Evolutionary conservation across 1,140 invertebrate genomes (phyloP).

Genomic region (Oncopeltus fasciatus): DNA sequence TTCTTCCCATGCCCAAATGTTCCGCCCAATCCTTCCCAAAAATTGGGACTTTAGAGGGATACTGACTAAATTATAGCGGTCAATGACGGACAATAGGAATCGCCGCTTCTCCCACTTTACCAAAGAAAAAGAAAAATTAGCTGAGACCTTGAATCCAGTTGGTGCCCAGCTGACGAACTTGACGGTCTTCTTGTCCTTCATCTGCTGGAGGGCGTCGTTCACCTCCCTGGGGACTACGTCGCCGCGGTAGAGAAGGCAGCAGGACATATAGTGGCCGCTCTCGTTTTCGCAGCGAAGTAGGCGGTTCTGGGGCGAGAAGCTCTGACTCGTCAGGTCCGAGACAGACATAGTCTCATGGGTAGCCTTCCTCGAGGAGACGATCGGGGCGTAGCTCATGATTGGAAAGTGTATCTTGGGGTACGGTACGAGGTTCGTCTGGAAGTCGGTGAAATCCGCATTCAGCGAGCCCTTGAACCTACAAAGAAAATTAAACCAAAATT

Average conservation of each 20-base stretch:
- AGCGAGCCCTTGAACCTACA: conserved; percentile 60
- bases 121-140: too few species aligned
- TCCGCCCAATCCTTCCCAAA: too few species aligned
- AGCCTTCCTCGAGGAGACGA: conserved; percentile 47
- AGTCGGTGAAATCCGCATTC: conserved; percentile 49
- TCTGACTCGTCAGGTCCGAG: conserved; percentile 47
- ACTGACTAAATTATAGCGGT: too few species aligned
- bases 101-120: too few species aligned
- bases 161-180: conserved; percentile 72
- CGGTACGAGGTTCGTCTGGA: conserved; percentile 47
- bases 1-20: too few species aligned
- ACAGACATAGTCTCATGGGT: conserved; percentile 45
- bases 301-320: conserved; percentile 52
- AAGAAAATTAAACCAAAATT: too few species aligned
- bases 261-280: conserved; percentile 81
- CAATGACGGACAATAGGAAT: too few species aligned
- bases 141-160: conserved; percentile 68
- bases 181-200: conserved; percentile 49
- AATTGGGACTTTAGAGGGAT: too few species aligned
- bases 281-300: conserved; percentile 84
- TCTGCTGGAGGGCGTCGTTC: conserved; percentile 63
- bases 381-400: conserved; percentile 45
- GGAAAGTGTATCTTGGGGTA: conserved; percentile 37
- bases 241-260: conserved; percentile 45
- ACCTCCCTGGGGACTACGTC: conserved; percentile 70